Base-by-base conservation (phyloP, 2,797 vertebrate genomes). In the Hippoglossus hippoglossus region DNA sequence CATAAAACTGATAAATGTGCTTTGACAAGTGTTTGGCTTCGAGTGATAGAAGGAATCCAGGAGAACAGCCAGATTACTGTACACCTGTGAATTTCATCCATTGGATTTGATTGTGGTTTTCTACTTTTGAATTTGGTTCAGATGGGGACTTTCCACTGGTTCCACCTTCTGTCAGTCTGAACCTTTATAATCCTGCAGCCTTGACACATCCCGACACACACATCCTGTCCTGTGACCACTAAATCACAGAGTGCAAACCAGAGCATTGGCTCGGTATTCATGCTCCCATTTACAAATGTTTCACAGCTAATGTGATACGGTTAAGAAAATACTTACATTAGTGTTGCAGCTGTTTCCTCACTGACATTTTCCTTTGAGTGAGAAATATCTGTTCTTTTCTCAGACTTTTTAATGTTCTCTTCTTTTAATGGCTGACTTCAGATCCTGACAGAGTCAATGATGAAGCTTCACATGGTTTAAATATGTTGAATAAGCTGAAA, bases 261-360 rank as follows among this genome's bases (percentile, higher is more conserved):
- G 67, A 83, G 62, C 63, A 22, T 66, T 66, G 22, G 52, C 78
- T 31, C 12, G 13, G 36, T 4, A 44, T 36, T 52, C 21, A 22
- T 49, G 47, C 34, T 26, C 47, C 15, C 59, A 69, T 71, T 75
- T 71, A 58, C 64, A 70, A 83, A 87, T 63, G 57, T 67, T 77
- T n/a, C 60, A 80, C 58, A 47, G 62, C 58, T 81, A 75, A 82
- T 73, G 68, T 41, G 64, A 75, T 73, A 63, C 46, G 76, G 71
- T 75, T 60, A 44, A 61, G 70, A 83, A 76, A 79, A 79, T 71
- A 75, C 61, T 63, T 67, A 60, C 59, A 67, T 60, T 46, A 34
- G 52, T 34, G 46, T 18, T 57, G 66, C 64, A 77, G 56, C 63
- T 67, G 59, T 71, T 73, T 67, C 71, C 73, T 79, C 72, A 6